Base-by-base conservation (phyloP, 2,113 vertebrate species). In the Eubucco bourcierii region DNA sequence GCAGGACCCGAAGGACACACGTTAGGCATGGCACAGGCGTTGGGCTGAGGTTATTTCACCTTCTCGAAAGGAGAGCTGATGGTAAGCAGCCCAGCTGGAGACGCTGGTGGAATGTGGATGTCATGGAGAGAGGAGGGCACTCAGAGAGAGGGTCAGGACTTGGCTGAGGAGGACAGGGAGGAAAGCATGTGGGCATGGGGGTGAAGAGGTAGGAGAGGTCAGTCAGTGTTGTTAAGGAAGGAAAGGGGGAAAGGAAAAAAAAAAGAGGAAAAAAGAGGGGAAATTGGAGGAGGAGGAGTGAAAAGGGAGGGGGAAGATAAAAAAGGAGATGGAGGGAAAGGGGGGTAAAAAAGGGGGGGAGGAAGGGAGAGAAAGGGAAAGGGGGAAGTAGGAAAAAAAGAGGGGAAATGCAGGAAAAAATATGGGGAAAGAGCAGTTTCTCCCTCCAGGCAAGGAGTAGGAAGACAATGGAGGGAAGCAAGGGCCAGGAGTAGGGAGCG, bases 21-120 rank as follows among this genome's bases (percentile, higher is more conserved):
- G 5, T 76, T n/a, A 34, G 0, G 4, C 6, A 2, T 8, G 10
- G 33, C 74, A 47, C 1, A 19, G 47, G 18, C 4, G 0, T 3
- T 50, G 31, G 58, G 44, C 58, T 58, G 58, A 50, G 75, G 34
- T 18, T 53, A 9, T 60, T 67, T 70, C 56, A 9, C 44, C 70
- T 88, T 20, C 76, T 55, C 50, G n/a, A 74, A 78, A 68, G 65
- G 20, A 68, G 47, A n/a, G 24, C 13, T 23, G 66, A 68, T 55
- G 20, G 28, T 60, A 47, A 84, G 77, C 33, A 31, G 28, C 18
- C 25, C 58, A 53, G 53, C 19, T 47, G 61, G 63, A 78, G 44
- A 37, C 10, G 9, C 5, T 23, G 68, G 18, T 86, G 44, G 58
- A 18, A 20, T 31, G 33, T 19, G 39, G n/a, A 14, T 15, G 1